A percentile compares a stretch with the other conserved stretches of the same genome.
These are phyloP conservation scores for Ctenodactylus gundi DNA, from an alignment of 2,113 vertebrate species.

Conservation along the genomic window DNA sequence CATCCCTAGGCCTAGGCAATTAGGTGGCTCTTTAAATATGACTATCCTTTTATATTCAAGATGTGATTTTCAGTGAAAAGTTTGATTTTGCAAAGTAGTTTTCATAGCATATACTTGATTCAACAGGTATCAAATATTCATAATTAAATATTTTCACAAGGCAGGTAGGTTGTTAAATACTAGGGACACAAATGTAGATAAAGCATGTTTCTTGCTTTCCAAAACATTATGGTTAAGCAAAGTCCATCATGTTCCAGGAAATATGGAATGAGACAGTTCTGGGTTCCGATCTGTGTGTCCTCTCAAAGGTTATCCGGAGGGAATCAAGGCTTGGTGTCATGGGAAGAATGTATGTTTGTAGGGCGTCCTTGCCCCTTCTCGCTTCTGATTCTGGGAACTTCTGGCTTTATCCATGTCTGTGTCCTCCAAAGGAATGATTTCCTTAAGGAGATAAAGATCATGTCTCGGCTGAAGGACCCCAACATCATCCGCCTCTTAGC, in stretches of 20 bases:
- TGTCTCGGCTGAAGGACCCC: slow-evolving; percentile 96
- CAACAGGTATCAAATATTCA: neutral
- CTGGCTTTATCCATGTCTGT: slow-evolving; percentile 28
- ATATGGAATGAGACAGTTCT: neutral
- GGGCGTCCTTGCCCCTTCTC: neutral
- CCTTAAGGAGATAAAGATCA: slow-evolving; percentile 99
- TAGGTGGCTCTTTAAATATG: too few species aligned
- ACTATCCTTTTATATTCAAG: neutral
- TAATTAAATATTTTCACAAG: neutral
- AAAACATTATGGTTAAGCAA: neutral
- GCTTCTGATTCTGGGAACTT: neutral
- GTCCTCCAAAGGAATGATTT: slow-evolving; percentile 93
- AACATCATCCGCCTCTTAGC: slow-evolving; percentile 97
- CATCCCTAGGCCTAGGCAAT: too few species aligned
- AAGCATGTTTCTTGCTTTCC: neutral
- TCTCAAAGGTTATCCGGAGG: neutral
- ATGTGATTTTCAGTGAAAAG: neutral
- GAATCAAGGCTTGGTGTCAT: neutral
- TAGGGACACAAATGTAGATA: neutral
- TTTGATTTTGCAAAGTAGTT: neutral
- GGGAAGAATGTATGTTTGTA: neutral
- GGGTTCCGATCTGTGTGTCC: neutral
- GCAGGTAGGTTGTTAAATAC: neutral
- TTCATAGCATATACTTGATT: neutral
- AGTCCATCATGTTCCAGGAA: neutral